Evolutionary conservation across 1,140 invertebrate species (phyloP).

Genomic region (Hycleus cichorii): DNA sequence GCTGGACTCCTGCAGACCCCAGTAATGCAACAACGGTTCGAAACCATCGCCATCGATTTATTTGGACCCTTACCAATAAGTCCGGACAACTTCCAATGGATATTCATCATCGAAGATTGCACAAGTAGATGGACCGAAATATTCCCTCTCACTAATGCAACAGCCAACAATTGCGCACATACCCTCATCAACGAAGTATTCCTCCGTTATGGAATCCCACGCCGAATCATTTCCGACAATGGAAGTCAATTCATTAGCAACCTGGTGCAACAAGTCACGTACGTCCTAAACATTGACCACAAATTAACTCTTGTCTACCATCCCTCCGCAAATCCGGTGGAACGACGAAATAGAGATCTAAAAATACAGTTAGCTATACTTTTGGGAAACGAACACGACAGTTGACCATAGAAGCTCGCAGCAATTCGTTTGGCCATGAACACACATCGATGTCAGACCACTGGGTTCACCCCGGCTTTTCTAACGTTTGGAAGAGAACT

Average conservation of each 20-base stretch:
- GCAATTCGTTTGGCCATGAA: conserved; percentile 26
- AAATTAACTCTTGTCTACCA: too few relatives aligned
- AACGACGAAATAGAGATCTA: too few relatives aligned
- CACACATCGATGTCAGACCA: conserved; percentile 35
- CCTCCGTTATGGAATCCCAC: conserved; percentile 36
- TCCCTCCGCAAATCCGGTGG: too few relatives aligned
- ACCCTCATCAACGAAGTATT: conserved; percentile 35
- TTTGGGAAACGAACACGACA: too few relatives aligned
- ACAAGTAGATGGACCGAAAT: conserved; percentile 21
- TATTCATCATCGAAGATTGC: conserved; percentile 21
- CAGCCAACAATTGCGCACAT: conserved; percentile 30
- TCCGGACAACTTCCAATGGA: conserved; percentile 9
- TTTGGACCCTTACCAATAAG: conserved; percentile 25
- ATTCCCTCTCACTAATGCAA: conserved; percentile 23
- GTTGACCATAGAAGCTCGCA: conserved; percentile 34
- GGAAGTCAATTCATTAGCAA: conserved; percentile 36
- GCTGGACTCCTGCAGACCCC: conserved; percentile 14
- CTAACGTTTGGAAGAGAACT: conserved; percentile 39
- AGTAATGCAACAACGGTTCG: conserved; percentile 16
- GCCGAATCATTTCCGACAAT: conserved; percentile 36
- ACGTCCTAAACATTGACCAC: conserved; percentile 22
- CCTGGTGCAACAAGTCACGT: conserved; percentile 29
- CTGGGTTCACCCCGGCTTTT: conserved; percentile 40
- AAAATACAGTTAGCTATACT: conserved; percentile 39
- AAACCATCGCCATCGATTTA: conserved; percentile 23